Percentiles rank a stretch among this genome's conserved stretches.
These are phyloP conservation scores for Anser cygnoides DNA, from an alignment of 2,113 vertebrate species.

Conservation along the genomic window DNA sequence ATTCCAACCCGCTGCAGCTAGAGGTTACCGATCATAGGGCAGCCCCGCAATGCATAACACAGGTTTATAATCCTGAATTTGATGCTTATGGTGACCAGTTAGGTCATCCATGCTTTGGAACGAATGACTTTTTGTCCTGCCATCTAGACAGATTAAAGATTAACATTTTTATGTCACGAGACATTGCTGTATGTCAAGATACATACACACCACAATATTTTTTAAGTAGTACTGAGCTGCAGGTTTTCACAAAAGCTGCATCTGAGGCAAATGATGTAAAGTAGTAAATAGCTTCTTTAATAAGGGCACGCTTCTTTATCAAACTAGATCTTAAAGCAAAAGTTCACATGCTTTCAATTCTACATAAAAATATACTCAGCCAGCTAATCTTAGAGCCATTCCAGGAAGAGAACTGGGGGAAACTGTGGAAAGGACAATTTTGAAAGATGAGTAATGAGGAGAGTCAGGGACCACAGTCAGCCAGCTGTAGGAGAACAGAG, in stretches of 20 bases:
- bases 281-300: not conserved
- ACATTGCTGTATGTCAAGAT: not conserved
- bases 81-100: not conserved
- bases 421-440: not conserved
- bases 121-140: accelerated
- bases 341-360: not conserved
- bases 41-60: not conserved
- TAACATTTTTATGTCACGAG: not conserved
- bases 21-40: not conserved
- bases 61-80: not conserved
- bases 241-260: not conserved
- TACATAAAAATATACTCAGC: not conserved
- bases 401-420: not conserved
- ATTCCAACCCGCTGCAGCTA: not conserved
- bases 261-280: not conserved
- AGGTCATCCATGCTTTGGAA: not conserved
- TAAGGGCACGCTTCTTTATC: not conserved
- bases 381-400: not conserved
- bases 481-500: not conserved
- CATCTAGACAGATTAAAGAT: not conserved
- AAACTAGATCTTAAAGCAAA: not conserved
- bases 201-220: not conserved
- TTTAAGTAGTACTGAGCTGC: not conserved
- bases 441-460: not conserved
- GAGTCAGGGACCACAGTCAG: not conserved